Percentiles rank a stretch among this genome's conserved stretches.
Conservation (phyloP, 37 sponge, comb jelly and placozoan species). For the Hormiphora californensis region DNA sequence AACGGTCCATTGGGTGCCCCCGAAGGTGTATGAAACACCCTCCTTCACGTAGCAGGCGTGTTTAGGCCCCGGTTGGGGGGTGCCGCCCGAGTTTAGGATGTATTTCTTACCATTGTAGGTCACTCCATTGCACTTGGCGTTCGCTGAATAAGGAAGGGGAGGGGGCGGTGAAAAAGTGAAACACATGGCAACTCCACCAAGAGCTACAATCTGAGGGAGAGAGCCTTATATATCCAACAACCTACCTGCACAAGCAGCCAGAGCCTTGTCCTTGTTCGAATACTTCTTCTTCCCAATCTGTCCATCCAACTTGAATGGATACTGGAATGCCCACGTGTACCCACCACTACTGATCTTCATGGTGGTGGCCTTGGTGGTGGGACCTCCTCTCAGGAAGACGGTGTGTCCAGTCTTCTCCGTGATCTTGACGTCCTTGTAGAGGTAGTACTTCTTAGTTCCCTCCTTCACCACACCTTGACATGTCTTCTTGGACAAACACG, state of each 20-base stretch:
- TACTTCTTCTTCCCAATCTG: not conserved
- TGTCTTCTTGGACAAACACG: not conserved
- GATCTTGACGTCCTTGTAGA: slow-evolving; percentile 2
- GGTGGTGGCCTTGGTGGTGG: not conserved
- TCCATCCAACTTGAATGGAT: not conserved
- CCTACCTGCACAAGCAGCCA: not conserved
- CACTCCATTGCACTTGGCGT: not conserved
- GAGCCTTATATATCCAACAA: too few species aligned
- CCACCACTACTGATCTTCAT: not conserved
- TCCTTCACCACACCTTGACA: slow-evolving; percentile 22
- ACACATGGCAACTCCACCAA: too few species aligned
- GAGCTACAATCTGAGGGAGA: too few species aligned
- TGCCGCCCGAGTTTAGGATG: not conserved
- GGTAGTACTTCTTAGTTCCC: not conserved
- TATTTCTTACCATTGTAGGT: not conserved
- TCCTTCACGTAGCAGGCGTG: not conserved
- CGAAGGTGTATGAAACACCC: not conserved
- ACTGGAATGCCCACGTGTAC: not conserved
- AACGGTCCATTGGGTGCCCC: slow-evolving; percentile 2
- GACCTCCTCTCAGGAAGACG: not conserved
- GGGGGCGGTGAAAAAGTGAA: too few species aligned
- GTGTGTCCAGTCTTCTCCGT: not conserved
- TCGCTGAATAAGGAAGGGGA: too few species aligned
- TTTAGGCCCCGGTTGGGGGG: not conserved
- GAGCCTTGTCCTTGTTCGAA: not conserved